phyloP scores from a whole-genome alignment of 30 jellyfish, hydroid and myxozoan genomes.

The Aurelia coerulea region DNA sequence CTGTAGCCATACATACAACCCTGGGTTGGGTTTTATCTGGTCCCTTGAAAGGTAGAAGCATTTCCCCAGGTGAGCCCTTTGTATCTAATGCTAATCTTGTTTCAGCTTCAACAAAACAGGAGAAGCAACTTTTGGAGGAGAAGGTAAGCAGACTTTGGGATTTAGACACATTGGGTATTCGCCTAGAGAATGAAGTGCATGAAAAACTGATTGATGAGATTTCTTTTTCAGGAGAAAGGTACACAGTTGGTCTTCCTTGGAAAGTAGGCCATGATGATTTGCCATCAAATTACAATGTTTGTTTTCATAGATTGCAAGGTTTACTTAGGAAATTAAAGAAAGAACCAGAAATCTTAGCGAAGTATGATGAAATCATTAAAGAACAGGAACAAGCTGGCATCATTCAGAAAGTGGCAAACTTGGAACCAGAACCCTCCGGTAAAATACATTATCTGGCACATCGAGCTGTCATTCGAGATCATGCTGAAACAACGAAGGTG shows the following conservation, averaged over 20 bases:
- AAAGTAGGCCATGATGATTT: conserved; percentile 6
- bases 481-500: conserved; percentile 43
- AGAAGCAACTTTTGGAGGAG: too few species aligned
- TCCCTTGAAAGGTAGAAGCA: conserved; percentile 3
- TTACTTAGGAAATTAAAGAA: not conserved
- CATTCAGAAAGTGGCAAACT: not conserved
- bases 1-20: conserved; percentile 33
- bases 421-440: not conserved
- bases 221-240: not conserved
- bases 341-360: not conserved
- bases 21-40: conserved; percentile 41
- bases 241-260: conserved; percentile 24
- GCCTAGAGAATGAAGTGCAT: not conserved
- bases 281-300: not conserved
- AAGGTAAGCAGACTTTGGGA: not conserved
- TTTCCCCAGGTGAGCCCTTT: conserved; percentile 1
- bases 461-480: conserved; percentile 29
- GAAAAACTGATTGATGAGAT: not conserved
- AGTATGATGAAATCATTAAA: conserved; percentile 1
- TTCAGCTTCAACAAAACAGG: too few species aligned
- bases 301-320: not conserved
- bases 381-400: conserved; percentile 5
- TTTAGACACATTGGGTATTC: not conserved
- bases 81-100: too few species aligned
- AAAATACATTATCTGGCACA: too few species aligned